Evolutionary conservation across 2,888 invertebrate genomes (phyloP), one percentile per base, ranked within the genome.

Genomic region (Tinea trinotella): DNA sequence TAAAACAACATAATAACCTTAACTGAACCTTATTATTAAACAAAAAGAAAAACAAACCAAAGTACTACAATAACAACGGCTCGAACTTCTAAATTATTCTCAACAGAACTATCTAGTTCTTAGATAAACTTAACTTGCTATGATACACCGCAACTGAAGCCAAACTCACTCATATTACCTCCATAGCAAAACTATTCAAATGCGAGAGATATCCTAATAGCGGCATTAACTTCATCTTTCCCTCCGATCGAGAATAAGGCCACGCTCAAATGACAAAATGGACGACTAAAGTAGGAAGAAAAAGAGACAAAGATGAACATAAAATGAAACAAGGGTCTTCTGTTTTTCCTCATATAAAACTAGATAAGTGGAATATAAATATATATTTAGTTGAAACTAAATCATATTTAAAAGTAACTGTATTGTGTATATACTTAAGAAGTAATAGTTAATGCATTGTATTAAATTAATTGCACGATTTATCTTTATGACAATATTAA

Each of bases 161-260:
- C 2, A 30, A 30, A 40, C 40, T 40, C 17, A 40, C 15, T 40
- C 40, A 12, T 19, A 20, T 18, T 48, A 48, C 18, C 19, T 48
- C 48, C 15, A 13, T 48, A 48, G 56, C 48, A 60, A 60, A 71
- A 70, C 71, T 73, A 70, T 74, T 71, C 68, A 66, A 75, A 76
- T 70, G 68, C 66, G 66, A 67, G 65, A 71, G 71, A 76, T 74
- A 74, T 74, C 72, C 68, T 74, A 75, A 76, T 74, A 68, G 74
- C 61, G 56, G 68, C 66, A 74, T 75, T 74, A 73, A 68, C 68
- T 68, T 69, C 74, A 74, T 74, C 72, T 75, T 70, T 65, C 64
- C 66, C 66, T 56, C 65, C 73, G 70, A 73, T 74, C 72, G 64
- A 70, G 64, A 71, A 68, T 66, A 66, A 68, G 53, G 40, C 36